These are phyloP conservation scores for Bellardia pandia DNA, from an alignment of 2,888 invertebrate species.

Conservation along the genomic window DNA sequence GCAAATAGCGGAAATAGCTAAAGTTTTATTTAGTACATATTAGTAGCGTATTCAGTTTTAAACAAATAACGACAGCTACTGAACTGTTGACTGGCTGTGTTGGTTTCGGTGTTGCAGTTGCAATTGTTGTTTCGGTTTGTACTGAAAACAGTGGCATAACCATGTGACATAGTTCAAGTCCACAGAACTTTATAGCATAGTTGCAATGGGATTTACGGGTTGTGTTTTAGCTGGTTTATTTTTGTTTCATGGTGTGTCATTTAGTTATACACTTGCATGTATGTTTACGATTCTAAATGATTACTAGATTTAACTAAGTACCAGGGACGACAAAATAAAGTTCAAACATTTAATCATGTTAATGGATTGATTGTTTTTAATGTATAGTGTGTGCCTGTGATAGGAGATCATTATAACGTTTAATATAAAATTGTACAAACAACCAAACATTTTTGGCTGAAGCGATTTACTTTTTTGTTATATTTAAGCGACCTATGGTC, in stretches of 20 bases:
- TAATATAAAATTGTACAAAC: no score
- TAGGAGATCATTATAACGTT: not conserved
- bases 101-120: no score
- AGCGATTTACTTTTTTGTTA: no score
- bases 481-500: no score
- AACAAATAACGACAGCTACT: slow-evolving; percentile 63
- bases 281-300: slow-evolving; percentile 6
- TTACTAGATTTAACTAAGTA: slow-evolving; percentile 27
- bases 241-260: slow-evolving; percentile 14
- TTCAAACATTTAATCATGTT: slow-evolving; percentile 48
- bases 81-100: not conserved
- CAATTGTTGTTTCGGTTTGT: slow-evolving; percentile 41
- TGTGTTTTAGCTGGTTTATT: slow-evolving; percentile 26
- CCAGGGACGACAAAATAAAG: slow-evolving; percentile 17
- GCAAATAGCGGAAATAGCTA: slow-evolving; percentile 71
- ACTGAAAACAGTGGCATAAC: slow-evolving; percentile 57
- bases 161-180: slow-evolving; percentile 64
- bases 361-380: slow-evolving; percentile 27
- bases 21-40: slow-evolving; percentile 68
- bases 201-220: slow-evolving; percentile 62
- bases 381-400: not conserved
- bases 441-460: no score
- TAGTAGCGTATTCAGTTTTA: slow-evolving; percentile 67
- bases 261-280: not conserved
- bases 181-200: slow-evolving; percentile 51